Base-by-base conservation (phyloP, 2,888 invertebrate species). In the Pristionchus maxplancki region DNA sequence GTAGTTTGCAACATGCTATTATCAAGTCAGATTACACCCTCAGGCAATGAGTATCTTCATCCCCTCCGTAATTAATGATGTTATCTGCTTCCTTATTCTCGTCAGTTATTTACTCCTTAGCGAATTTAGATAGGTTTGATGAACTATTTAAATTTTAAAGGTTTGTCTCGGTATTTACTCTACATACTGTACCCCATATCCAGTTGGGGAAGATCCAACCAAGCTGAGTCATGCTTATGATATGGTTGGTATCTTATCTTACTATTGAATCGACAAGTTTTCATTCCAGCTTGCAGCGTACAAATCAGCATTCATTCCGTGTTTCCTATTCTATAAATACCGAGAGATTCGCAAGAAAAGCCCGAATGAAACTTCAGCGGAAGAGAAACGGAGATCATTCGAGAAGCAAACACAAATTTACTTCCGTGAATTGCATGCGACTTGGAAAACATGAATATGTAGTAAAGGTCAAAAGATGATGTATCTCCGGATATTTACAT, bases 171-270 rank as follows among this genome's bases (percentile, higher is more conserved):
- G n/a, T 34, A 17, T 83, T 37, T 83, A 83, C 53, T 83, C 82
- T n/a, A 53, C 15, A 0, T 50, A 83, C 11, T 83, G n/a, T n/a
- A 83, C 82, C 3, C 82, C 82, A 6, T 83, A 83, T 11, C 8
- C 28, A 15, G 0, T 83, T 24, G 82, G 82, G 1, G 50, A 50
- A 83, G 82, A 83, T 53, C 82, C 82, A 34, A 83, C 82, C 50
- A 83, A 83, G 82, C 53, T 83, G 34, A 83, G 82, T 31, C 82
- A 83, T 34, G 82, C 34, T 34, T 83, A 83, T 53, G 82, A 83
- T 53, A 53, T 83, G 82, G 82, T 82, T 31, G 4, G 53, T 15
- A 44, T 3, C 24, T 44, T 24, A 37, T 34, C 58, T 20, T 58
- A 24, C 4, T 17, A 58, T 58, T 20, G 17, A 58, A 58, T 58